Evolutionary conservation across 23 tunicate species (phyloP), one percentile per base, ranked within the genome.

Genomic region (Trididemnum clinides): DNA sequence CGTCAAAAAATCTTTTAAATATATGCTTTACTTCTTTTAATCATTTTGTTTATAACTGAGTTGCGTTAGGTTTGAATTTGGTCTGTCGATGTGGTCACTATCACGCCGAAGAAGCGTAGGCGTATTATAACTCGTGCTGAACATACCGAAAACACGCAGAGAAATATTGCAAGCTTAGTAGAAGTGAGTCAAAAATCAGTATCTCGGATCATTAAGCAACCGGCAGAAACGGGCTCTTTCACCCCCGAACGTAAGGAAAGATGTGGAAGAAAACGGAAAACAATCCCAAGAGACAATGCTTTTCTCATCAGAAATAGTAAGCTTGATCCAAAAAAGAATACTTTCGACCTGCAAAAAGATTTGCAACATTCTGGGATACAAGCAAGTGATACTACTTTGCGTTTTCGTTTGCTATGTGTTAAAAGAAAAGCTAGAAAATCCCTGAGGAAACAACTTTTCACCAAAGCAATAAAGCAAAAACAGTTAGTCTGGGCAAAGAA

Each of bases 271-370:
- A 78, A 78, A 36, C 66, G 37, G 26, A 78, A 51, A 30, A 50
- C 83, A n/a, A 78, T 66, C 20, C 65, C 83, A 78, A 78, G 39
- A 51, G 83, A 78, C 39, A 35, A 78, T 51, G 7, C 83, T 5
- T n/a, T 51, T 54, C 65, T 78, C 20, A 28, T 78, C 39, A 78
- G 83, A 78, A 78, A 78, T 31, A 78, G 83, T 15, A 50, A 78
- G 39, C 36, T 28, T 4, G 83, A 78, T 50, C 66, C 66, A 51
- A 78, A 26, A 31, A 78, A 78, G 66, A 78, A n/a, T n/a, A 78
- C 66, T 78, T 78, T 78, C 51, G 83, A 51, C 25, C 30, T 78
- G 25, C 83, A 78, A 51, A 51, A 51, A 34, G 66, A 78, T 78
- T 78, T 78, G 66, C 38, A 28, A 32, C 83, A 10, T 39, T 39